A percentile compares a stretch with the other conserved stretches of the same genome.
Conservation (phyloP, 2,888 invertebrate genomes). For the Apomyelois bistriatella region DNA sequence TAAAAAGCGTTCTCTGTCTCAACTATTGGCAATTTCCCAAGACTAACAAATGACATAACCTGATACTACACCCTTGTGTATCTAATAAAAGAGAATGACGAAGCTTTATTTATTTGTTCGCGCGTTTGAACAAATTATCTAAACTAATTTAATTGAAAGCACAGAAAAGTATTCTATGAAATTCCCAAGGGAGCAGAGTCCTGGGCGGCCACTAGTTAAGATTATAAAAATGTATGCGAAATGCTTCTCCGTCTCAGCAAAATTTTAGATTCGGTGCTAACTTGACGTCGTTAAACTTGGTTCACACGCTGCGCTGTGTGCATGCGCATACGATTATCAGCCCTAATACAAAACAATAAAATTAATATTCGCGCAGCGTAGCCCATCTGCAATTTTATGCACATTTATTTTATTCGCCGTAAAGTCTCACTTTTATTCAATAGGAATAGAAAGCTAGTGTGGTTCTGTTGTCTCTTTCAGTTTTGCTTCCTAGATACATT, state of each 20-base stretch:
- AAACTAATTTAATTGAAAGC: no score
- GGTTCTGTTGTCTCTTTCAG: not conserved
- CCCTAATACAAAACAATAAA: not conserved
- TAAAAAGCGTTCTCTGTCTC: no score
- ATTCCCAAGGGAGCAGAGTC: no score
- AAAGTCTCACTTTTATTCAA: slow-evolving; percentile 8
- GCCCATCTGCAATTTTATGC: not conserved
- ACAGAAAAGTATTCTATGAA: no score
- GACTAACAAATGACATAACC: no score
- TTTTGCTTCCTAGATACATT: not conserved
- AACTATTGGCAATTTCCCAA: no score
- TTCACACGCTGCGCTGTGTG: not conserved
- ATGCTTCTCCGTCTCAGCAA: not conserved
- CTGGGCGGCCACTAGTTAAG: no score
- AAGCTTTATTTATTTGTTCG: no score
- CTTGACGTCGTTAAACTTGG: not conserved
- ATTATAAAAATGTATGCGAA: no score
- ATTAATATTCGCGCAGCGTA: not conserved
- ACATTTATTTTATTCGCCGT: slow-evolving; percentile 5
- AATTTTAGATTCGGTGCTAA: not conserved
- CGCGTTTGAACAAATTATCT: no score
- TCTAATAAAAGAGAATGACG: no score
- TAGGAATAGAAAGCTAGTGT: slow-evolving; percentile 1
- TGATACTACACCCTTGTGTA: no score
- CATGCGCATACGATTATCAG: not conserved